Percentiles rank a stretch among this genome's conserved stretches.
phyloP scores from a whole-genome alignment of 2,888 invertebrate genomes.

The Dryomyza anilis region DNA sequence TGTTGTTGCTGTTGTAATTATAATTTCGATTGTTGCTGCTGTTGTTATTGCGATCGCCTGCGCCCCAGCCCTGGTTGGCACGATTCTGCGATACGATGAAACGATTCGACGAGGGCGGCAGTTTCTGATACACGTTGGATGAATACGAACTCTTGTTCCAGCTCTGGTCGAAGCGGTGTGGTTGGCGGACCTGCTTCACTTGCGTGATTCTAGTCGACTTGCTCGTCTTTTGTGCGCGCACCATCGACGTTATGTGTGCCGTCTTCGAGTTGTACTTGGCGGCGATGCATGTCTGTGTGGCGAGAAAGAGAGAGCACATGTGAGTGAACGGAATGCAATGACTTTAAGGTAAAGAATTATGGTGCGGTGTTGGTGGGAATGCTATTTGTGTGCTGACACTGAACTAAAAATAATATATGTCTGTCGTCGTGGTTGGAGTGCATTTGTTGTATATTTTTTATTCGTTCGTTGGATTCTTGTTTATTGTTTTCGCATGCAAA shows the following conservation, averaged over 20 bases:
- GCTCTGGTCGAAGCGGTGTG: slow-evolving; percentile 40
- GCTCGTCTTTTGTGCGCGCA: slow-evolving; percentile 46
- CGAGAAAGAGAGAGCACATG: slow-evolving; percentile 16
- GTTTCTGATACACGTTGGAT: slow-evolving; percentile 38
- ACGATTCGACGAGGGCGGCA: slow-evolving; percentile 34
- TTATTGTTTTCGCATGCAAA: too few species aligned
- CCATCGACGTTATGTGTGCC: slow-evolving; percentile 55
- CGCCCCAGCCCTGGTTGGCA: slow-evolving; percentile 30
- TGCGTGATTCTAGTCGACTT: slow-evolving; percentile 37
- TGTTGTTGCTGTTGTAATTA: slow-evolving; percentile 31
- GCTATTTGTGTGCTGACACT: background rate
- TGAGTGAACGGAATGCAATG: background rate
- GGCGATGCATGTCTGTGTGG: slow-evolving; percentile 44
- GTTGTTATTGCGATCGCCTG: slow-evolving; percentile 40
- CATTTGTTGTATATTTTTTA: background rate
- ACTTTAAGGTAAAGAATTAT: background rate
- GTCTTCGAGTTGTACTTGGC: slow-evolving; percentile 50
- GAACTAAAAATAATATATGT: background rate
- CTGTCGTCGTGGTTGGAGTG: background rate
- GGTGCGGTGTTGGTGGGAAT: background rate
- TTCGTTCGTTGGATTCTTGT: too few species aligned
- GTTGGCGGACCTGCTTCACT: slow-evolving; percentile 37
- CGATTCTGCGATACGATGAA: slow-evolving; percentile 32
- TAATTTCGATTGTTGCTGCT: slow-evolving; percentile 28
- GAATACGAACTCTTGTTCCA: slow-evolving; percentile 44